Evolutionary conservation across 2,797 vertebrate genomes (phyloP), one percentile per base, ranked within the genome.

Genomic region (Gobionotothen gibberifrons): DNA sequence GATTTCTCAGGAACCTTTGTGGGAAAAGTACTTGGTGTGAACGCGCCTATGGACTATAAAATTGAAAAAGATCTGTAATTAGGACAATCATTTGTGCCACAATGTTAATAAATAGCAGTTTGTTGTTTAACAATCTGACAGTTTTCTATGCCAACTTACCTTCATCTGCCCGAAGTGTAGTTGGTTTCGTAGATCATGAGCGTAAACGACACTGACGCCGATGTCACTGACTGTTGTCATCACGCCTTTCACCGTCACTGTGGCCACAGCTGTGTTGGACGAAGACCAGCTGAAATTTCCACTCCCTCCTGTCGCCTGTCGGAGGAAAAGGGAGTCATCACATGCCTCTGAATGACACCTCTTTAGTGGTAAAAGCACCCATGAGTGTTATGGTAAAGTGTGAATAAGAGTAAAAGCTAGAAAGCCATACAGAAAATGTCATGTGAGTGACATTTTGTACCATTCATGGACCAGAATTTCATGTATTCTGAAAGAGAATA

Each of bases 281-380:
- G 92, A 97, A 1, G 96, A 96, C 98, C 98, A 96, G 83, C 90
- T 95, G 85, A 99, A 99, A 89, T 99, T 99, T 29, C 98, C 98
- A 76, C 98, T 99, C 53, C 97, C 98, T 43, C 98, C 98, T 0
- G 87, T 90, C 6, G 96, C 97, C 98, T 99, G 85, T 67, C 19
- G 63, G 54, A 56, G 61, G 72, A 60, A 51, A 26, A 0, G 54
- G 7, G 11, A 22, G 22, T 65, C 6, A 49, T 67, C 15, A 60
- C 14, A 9, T 29, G 16, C 19, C 52, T 17, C 17, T 49, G 17
- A 62, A 40, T 8, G 1, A 32, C 5, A 12, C 2, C 46, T 16
- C 9, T 26, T 36, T 3, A 5, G 17, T 16, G 29, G 19, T n/a
- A 64, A 51, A 63, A 63, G 22, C 5, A 42, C 4, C 66, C 12